A percentile compares a stretch with the other conserved stretches of the same genome.
Conservation (phyloP, 2,797 vertebrate genomes). For the Tolypeutes matacus region DNA sequence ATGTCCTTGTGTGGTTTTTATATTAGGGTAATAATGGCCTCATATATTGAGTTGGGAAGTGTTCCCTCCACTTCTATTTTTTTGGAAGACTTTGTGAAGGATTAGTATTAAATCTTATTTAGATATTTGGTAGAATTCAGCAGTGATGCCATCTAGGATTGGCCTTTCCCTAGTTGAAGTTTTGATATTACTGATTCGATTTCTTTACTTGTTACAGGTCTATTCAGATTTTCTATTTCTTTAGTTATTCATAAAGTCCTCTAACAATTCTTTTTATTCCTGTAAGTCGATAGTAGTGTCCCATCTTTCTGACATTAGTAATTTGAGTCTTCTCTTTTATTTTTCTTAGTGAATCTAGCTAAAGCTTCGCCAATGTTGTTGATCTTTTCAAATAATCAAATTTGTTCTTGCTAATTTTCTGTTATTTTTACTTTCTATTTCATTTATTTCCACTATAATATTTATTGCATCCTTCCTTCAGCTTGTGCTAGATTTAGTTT, state of each 20-base stretch:
- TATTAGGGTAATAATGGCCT: not conserved
- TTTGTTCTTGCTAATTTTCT: not conserved
- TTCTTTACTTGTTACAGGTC: not conserved
- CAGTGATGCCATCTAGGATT: not conserved
- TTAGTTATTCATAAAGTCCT: not conserved
- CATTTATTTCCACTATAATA: slow-evolving; percentile 16
- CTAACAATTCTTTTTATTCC: not conserved
- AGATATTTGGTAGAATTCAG: not conserved
- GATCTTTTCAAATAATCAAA: not conserved
- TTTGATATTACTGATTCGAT: not conserved
- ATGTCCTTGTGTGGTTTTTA: not conserved
- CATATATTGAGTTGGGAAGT: not conserved
- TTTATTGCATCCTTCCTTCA: not conserved
- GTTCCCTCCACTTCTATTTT: not conserved
- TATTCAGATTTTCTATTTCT: not conserved
- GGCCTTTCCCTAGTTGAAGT: not conserved
- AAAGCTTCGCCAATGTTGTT: not conserved
- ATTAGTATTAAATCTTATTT: not conserved
- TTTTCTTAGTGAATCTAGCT: not conserved
- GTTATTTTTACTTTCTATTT: not conserved
- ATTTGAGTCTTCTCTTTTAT: not conserved
- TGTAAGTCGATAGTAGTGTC: not conserved
- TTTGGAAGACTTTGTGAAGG: not conserved
- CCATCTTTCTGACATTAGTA: not conserved
- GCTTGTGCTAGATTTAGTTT: not conserved